Evolutionary conservation across 2,888 invertebrate genomes (phyloP).

Genomic region (Dryomyza anilis): DNA sequence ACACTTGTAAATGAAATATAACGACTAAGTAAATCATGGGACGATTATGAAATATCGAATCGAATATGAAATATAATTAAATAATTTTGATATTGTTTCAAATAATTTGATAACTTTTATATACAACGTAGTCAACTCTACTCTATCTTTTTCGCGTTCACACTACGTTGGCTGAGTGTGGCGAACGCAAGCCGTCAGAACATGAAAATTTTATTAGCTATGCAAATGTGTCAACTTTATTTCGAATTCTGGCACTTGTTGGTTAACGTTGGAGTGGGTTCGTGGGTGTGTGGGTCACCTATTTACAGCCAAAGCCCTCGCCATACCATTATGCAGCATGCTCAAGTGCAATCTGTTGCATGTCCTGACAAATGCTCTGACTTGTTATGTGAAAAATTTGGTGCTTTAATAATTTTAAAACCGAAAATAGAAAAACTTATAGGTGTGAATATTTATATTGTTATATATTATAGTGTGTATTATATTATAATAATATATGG

Average conservation of each 20-base stretch:
- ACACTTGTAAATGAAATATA: too few relatives aligned
- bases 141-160: too few relatives aligned
- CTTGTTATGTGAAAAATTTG: background rate
- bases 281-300: background rate
- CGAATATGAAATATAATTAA: too few relatives aligned
- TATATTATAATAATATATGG: background rate
- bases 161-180: background rate
- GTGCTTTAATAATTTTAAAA: too few relatives aligned
- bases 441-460: background rate
- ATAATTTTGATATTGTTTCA: too few relatives aligned
- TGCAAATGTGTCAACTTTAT: constrained; percentile 60
- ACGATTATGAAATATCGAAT: too few relatives aligned
- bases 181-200: constrained; percentile 11
- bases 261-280: constrained; percentile 31
- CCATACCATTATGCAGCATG: constrained; percentile 32
- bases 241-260: constrained; percentile 54
- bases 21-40: too few relatives aligned
- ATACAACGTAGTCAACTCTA: too few relatives aligned
- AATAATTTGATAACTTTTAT: too few relatives aligned
- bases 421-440: background rate
- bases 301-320: background rate
- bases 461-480: background rate
- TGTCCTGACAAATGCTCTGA: constrained; percentile 38
- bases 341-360: constrained; percentile 45
- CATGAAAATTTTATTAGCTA: constrained; percentile 55